Percentiles rank a stretch among this genome's conserved stretches.
Conservation (phyloP, 2,888 invertebrate species). For the Acholoe squamosa region DNA sequence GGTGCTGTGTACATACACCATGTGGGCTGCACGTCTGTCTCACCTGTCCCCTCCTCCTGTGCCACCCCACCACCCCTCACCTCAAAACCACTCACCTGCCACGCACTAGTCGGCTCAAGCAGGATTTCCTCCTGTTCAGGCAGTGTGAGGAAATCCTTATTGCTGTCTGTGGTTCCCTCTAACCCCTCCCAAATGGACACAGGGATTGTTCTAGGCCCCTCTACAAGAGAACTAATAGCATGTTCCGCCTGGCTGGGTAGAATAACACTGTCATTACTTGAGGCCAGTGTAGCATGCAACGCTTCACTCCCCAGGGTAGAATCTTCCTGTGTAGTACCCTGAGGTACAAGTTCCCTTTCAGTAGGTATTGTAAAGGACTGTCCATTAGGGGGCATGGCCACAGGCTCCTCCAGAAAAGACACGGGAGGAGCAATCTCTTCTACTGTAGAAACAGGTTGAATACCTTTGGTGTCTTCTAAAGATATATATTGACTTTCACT, state of each 20-base stretch:
- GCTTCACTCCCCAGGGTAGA: not conserved
- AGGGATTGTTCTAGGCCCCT: not conserved
- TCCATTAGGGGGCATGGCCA: too few species aligned
- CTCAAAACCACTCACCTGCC: not conserved
- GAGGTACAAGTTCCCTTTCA: too few species aligned
- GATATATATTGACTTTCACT: too few species aligned
- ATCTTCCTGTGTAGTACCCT: not conserved
- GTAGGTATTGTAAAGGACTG: too few species aligned
- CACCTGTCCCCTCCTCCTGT: slow-evolving; percentile 16
- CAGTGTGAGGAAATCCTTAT: not conserved
- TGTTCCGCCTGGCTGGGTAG: not conserved
- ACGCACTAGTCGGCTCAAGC: not conserved
- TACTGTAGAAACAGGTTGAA: too few species aligned
- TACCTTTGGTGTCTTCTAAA: too few species aligned
- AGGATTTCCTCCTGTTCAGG: not conserved
- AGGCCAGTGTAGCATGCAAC: too few species aligned
- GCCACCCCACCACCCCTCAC: not conserved
- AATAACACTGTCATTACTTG: too few species aligned
- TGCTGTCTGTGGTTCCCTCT: not conserved
- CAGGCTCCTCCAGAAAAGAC: too few species aligned
- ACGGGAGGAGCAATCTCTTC: too few species aligned
- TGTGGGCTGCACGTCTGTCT: not conserved
- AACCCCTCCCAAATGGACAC: not conserved
- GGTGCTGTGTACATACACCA: not conserved
- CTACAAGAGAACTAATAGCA: not conserved